Evolutionary conservation across 2,888 invertebrate species (phyloP), one percentile per base, ranked within the genome.

Genomic region (Pollenia labialis): DNA sequence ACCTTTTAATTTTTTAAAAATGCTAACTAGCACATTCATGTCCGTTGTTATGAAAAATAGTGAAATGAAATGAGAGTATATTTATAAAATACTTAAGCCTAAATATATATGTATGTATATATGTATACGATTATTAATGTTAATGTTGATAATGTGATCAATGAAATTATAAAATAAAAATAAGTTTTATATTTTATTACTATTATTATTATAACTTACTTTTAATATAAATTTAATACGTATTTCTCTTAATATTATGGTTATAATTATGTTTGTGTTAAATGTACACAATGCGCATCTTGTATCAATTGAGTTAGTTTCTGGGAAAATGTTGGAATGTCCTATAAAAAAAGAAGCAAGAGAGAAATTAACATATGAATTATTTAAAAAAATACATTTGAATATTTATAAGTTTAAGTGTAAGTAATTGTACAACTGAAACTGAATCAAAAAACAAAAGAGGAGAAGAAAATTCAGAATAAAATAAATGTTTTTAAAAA

Each of bases 281-380:
- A 90, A 89, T 92, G 91, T 89, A 90, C 91, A 89, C 92, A 93
- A 86, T 92, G 92, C 81, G 92, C 92, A 90, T 93, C 93, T 89
- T 93, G 93, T 89, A 93, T 91, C 72, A 93, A 90, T 90, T 93
- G 92, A 84, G 93, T 91, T 90, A 93, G 90, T 89, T 93, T 92
- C 89, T 92, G 91, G 86, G 93, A 92, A 91, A 93, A 93, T 89
- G 93, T 93, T 91, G 93, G 93, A 90, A 93, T 91, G 91, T 93
- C 93, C 93, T 93, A 85, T 75, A 68, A 79, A 58, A 88, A 74
- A 71, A 84, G 23, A 85, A 10, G 32, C 32, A 42, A 48, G 64
- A 75, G 60, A 40, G 74, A 69, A 58, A 60, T 46, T 60, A 62
- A 72, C 69, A 54, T 2, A 46, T 9, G 64, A 23, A 76, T 16